Percentiles rank a stretch among this genome's conserved stretches.
phyloP scores from a whole-genome alignment of 2,113 vertebrate genomes.

The Chitala chitala region DNA sequence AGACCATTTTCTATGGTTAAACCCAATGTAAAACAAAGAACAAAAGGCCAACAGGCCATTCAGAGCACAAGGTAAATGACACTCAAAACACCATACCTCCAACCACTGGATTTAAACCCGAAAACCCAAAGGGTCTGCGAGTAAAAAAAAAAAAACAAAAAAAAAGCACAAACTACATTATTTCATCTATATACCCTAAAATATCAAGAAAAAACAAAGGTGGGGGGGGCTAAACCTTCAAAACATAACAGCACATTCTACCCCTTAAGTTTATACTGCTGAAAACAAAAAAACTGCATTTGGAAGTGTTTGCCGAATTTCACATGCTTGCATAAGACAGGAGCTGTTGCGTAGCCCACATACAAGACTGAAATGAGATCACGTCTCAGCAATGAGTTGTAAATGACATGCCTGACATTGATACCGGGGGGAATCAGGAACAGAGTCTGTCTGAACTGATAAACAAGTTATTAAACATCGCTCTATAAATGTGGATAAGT shows the following conservation, averaged over 20 bases:
- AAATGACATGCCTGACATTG: background rate
- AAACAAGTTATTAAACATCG: too few relatives aligned
- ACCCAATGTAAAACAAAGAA: conserved; percentile 5
- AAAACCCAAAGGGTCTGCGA: too few relatives aligned
- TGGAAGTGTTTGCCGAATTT: background rate
- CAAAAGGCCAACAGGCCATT: background rate
- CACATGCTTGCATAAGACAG: background rate
- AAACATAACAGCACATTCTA: background rate
- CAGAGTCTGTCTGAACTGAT: too few relatives aligned
- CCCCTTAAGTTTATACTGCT: too few relatives aligned
- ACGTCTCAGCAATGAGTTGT: background rate
- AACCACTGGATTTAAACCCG: too few relatives aligned
- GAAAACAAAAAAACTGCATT: background rate
- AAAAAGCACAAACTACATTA: too few relatives aligned
- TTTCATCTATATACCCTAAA: too few relatives aligned
- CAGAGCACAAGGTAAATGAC: too few relatives aligned
- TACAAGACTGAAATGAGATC: background rate
- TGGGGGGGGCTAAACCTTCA: background rate
- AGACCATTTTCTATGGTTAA: background rate
- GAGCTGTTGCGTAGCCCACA: background rate
- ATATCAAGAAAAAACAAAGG: background rate
- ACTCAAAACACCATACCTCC: too few relatives aligned
- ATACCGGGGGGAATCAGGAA: too few relatives aligned
- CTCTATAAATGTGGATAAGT: background rate
- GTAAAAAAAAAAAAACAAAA: too few relatives aligned